A percentile compares a stretch with the other conserved stretches of the same genome.
These are phyloP conservation scores for Drosophila mettleri DNA, from an alignment of 2,888 invertebrate genomes.

Conservation along the genomic window DNA sequence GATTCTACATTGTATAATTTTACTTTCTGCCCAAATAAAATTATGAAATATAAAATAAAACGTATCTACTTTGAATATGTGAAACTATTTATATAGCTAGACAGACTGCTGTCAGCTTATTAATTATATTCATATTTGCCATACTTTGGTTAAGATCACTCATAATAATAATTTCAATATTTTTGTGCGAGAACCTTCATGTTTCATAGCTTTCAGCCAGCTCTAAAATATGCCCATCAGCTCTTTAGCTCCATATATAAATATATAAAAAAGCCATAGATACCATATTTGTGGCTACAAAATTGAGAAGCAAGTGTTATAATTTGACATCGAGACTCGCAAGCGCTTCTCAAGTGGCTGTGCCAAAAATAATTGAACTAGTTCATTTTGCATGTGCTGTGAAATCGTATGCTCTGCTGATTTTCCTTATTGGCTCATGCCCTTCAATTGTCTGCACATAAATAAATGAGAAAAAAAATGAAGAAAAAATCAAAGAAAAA, in stretches of 20 bases:
- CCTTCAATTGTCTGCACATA: constrained; percentile 58
- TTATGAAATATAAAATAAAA: too few relatives aligned
- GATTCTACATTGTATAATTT: too few relatives aligned
- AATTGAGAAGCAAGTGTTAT: background rate
- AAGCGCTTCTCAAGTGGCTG: constrained; percentile 20
- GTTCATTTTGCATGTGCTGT: constrained; percentile 38
- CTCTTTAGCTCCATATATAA: background rate
- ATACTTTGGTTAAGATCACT: too few relatives aligned
- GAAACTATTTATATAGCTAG: too few relatives aligned
- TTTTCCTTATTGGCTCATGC: constrained; percentile 41
- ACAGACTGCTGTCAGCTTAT: too few relatives aligned
- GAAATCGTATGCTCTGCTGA: constrained; percentile 53
- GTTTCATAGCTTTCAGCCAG: background rate
- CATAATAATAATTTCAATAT: background rate
- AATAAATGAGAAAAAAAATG: constrained; percentile 7
- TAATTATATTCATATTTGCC: too few relatives aligned
- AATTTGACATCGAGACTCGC: background rate
- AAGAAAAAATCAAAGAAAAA: constrained; percentile 10
- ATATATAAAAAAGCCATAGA: background rate
- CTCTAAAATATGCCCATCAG: background rate
- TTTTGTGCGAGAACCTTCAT: too few relatives aligned
- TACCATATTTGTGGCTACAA: background rate
- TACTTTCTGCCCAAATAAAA: too few relatives aligned
- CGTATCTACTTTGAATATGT: too few relatives aligned
- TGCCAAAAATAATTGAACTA: constrained; percentile 34